Evolutionary conservation across 2,113 vertebrate genomes (phyloP).

Genomic region (Athene noctua): DNA sequence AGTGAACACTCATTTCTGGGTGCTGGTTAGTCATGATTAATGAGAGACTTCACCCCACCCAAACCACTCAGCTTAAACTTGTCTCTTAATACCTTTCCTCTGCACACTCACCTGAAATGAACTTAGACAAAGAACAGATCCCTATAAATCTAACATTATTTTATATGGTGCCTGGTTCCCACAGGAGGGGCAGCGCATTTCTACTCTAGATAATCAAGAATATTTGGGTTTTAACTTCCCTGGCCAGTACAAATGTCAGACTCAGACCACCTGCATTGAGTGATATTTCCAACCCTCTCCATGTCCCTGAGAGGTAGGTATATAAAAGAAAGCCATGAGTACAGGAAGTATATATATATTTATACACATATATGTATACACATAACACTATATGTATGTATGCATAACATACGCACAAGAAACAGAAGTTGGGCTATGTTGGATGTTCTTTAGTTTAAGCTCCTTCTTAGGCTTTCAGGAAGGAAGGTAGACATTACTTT

Average conservation of each 20-base stretch:
- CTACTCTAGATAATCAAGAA: not conserved
- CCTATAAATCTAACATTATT: not conserved
- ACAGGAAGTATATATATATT: accelerated
- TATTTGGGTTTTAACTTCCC: not conserved
- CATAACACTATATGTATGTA: not conserved
- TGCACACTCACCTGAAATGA: not conserved
- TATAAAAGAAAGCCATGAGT: not conserved
- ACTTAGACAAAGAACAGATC: not conserved
- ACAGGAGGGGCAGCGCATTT: not conserved
- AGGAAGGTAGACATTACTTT: not conserved
- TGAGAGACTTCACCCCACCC: not conserved
- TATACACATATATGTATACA: not conserved
- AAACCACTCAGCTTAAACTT: not conserved
- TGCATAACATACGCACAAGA: not conserved
- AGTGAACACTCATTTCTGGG: not conserved
- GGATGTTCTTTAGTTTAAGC: not conserved
- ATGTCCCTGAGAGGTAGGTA: not conserved
- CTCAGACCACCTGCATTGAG: not conserved
- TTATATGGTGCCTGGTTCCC: not conserved
- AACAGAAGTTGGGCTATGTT: not conserved
- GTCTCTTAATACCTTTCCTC: not conserved
- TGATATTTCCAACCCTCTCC: not conserved
- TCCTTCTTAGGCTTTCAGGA: not conserved
- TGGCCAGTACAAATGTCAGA: not conserved
- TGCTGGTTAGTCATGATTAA: not conserved